Evolutionary conservation across 1,140 invertebrate genomes (phyloP).

Genomic region (Phthorimaea operculella): DNA sequence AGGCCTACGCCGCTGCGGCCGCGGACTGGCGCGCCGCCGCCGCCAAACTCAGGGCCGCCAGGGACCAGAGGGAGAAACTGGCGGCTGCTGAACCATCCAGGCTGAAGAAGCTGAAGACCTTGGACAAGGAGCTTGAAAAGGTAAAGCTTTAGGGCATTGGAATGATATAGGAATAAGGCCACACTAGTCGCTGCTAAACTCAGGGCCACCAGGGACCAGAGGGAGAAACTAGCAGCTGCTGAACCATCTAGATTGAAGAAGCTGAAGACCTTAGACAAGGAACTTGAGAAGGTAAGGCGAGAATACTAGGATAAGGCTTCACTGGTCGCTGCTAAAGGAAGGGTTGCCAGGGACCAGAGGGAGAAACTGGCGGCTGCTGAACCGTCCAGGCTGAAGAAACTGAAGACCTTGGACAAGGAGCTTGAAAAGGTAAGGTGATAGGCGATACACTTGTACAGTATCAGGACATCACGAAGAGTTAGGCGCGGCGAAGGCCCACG

Average conservation of each 20-base stretch:
- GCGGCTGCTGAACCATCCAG: slow-evolving; percentile 39
- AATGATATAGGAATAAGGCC: slow-evolving; percentile 72
- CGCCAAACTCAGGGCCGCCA: slow-evolving; percentile 84
- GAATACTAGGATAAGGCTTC: too few relatives aligned
- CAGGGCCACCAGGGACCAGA: slow-evolving; percentile 82
- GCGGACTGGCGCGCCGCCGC: slow-evolving; percentile 87
- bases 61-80: slow-evolving; percentile 79
- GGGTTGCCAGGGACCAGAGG: too few relatives aligned
- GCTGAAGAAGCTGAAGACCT: slow-evolving; percentile 86
- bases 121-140: slow-evolving; percentile 94
- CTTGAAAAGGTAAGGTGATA: slow-evolving; percentile 87
- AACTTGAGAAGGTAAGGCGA: slow-evolving; percentile 91
- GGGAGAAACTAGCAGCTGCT: slow-evolving; percentile 68
- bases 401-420: slow-evolving; percentile 91
- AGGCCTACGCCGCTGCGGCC: slow-evolving; percentile 80
- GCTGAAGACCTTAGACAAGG: slow-evolving; percentile 90
- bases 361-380: slow-evolving; percentile 64
- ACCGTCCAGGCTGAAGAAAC: slow-evolving; percentile 77
- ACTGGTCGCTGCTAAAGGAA: too few relatives aligned
- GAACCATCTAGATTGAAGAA: slow-evolving; percentile 75
- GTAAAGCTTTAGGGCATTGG: too few relatives aligned
- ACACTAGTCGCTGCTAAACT: slow-evolving; percentile 94
- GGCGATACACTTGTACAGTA: slow-evolving; percentile 60
- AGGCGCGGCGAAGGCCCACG: slow-evolving; percentile 94
- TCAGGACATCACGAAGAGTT: slow-evolving; percentile 93